Evolutionary conservation across 2,888 invertebrate genomes (phyloP).

Genomic region (Cyclophora punctaria): DNA sequence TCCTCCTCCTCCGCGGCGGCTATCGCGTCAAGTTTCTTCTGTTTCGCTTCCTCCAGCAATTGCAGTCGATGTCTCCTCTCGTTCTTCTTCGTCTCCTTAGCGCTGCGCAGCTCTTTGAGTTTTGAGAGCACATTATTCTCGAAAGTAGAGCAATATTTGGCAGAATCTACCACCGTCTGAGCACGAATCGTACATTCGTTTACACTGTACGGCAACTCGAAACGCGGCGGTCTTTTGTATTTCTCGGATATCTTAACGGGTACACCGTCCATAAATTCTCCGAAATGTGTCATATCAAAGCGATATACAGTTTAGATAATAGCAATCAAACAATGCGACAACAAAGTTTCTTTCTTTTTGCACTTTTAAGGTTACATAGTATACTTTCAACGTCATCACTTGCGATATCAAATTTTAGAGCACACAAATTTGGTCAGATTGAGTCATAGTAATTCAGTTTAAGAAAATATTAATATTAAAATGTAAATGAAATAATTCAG

Average conservation of each 20-base stretch:
- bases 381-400: slow-evolving; percentile 65
- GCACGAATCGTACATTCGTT: slow-evolving; percentile 49
- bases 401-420: slow-evolving; percentile 24
- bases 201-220: slow-evolving; percentile 70
- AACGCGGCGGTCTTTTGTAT: slow-evolving; percentile 84
- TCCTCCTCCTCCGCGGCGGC: slow-evolving; percentile 68
- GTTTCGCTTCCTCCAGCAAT: slow-evolving; percentile 72
- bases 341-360: slow-evolving; percentile 61
- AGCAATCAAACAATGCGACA: slow-evolving; percentile 58
- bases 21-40: slow-evolving; percentile 69
- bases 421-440: slow-evolving; percentile 5
- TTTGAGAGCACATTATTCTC: slow-evolving; percentile 83
- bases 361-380: slow-evolving; percentile 70
- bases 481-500: not conserved
- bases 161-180: slow-evolving; percentile 49
- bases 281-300: slow-evolving; percentile 68
- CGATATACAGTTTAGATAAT: slow-evolving; percentile 33
- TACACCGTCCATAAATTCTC: slow-evolving; percentile 86
- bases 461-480: not conserved
- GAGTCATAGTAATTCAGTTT: slow-evolving; percentile 4
- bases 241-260: slow-evolving; percentile 92
- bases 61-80: slow-evolving; percentile 77
- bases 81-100: slow-evolving; percentile 77
- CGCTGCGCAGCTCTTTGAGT: slow-evolving; percentile 81
- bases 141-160: slow-evolving; percentile 79